Conservation (phyloP, 2,888 invertebrate species). For the Caenorhabditis sp. region DNA sequence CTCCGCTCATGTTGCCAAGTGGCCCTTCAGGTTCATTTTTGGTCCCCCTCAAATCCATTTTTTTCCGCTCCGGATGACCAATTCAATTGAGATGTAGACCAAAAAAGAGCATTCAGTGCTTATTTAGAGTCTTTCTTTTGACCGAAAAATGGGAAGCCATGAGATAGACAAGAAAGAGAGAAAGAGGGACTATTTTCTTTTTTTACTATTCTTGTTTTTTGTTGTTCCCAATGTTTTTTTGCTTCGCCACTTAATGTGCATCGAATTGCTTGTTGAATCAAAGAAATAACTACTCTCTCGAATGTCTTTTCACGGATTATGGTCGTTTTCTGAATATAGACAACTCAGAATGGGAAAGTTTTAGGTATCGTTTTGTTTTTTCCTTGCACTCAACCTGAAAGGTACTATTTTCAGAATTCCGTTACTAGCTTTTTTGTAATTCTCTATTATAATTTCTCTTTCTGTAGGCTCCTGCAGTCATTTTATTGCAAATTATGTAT, state of each 20-base stretch:
- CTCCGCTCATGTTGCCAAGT: slow-evolving; percentile 28
- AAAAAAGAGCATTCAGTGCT: slow-evolving; percentile 38
- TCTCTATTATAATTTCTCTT: too few relatives aligned
- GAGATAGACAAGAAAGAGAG: slow-evolving; percentile 9
- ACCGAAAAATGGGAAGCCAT: slow-evolving; percentile 14
- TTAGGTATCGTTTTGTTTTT: neutral
- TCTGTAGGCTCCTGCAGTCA: too few relatives aligned
- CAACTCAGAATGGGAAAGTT: neutral
- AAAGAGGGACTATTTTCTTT: slow-evolving; percentile 2
- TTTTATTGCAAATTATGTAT: too few relatives aligned
- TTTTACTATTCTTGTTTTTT: slow-evolving; percentile 17
- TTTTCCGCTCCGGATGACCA: slow-evolving; percentile 19
- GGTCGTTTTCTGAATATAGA: neutral
- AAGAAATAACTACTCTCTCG: neutral
- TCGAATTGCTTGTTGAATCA: slow-evolving; percentile 4
- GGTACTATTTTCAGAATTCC: too few relatives aligned
- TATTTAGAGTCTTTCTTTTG: slow-evolving; percentile 18
- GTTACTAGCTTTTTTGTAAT: too few relatives aligned
- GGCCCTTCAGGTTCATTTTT: slow-evolving; percentile 25
- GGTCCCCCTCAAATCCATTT: neutral
- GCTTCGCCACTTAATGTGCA: neutral
- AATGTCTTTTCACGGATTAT: neutral
- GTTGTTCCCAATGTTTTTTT: slow-evolving; percentile 1
- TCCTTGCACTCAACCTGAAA: too few relatives aligned
- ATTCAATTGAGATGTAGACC: slow-evolving; percentile 39